Evolutionary conservation across 2,797 vertebrate genomes (phyloP).

Genomic region (Gambusia yucatana): DNA sequence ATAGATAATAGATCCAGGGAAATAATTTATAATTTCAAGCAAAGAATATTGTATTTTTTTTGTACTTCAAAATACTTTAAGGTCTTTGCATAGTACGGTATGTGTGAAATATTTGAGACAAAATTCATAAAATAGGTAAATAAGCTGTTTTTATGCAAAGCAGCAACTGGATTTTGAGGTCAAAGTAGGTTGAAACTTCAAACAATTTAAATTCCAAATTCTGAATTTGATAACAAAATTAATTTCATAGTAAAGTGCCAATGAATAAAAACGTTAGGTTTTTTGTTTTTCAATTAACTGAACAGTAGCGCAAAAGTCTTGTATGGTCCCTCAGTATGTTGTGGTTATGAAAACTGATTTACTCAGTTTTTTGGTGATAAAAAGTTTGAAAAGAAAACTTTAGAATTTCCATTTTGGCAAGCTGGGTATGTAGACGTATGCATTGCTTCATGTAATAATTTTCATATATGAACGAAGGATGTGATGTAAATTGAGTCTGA

Average conservation of each 20-base stretch:
- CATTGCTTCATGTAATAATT: slow-evolving; percentile 52
- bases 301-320: background rate
- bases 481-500: slow-evolving; percentile 65
- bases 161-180: background rate
- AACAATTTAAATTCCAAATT: background rate
- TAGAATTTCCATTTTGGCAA: slow-evolving; percentile 36
- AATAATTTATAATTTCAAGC: background rate
- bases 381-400: slow-evolving; percentile 8
- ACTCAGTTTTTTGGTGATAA: background rate
- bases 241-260: background rate
- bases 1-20: background rate
- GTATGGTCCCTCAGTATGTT: background rate
- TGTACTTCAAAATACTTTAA: background rate
- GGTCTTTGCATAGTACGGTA: background rate
- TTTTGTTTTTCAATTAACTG: background rate
- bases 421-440: slow-evolving; percentile 44
- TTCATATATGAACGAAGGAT: slow-evolving; percentile 63
- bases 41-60: background rate
- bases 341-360: background rate
- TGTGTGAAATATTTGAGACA: background rate
- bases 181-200: background rate
- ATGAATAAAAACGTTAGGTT: background rate
- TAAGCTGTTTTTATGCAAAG: background rate
- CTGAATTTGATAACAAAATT: background rate
- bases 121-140: background rate